phyloP scores from a whole-genome alignment of 2,888 invertebrate genomes.

The Mimas tiliae region DNA sequence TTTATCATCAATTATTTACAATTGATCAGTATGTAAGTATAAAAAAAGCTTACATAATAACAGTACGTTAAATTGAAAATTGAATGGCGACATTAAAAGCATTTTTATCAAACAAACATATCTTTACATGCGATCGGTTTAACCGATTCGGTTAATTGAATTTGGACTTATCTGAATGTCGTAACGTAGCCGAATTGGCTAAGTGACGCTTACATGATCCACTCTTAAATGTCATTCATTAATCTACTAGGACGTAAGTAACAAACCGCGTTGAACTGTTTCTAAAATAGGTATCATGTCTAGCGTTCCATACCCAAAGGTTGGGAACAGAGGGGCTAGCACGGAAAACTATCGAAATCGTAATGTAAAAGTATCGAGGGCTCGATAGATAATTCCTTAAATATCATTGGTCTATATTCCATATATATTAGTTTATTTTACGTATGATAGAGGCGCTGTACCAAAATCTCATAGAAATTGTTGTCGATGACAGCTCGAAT shows the following conservation, averaged over 20 bases:
- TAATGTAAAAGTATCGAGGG: no score
- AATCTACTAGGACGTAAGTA: not conserved
- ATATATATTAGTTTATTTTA: no score
- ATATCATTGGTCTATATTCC: no score
- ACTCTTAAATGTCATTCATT: conserved; percentile 5
- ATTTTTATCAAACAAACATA: conserved; percentile 17
- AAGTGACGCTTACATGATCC: conserved; percentile 5
- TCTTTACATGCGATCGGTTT: conserved; percentile 18
- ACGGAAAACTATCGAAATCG: no score
- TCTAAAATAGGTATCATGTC: no score
- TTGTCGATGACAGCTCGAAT: no score
- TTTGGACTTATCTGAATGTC: conserved; percentile 16
- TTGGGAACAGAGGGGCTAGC: no score
- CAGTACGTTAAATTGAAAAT: not conserved
- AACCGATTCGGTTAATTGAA: conserved; percentile 24
- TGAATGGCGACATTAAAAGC: conserved; percentile 22
- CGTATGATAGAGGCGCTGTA: no score
- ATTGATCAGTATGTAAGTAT: not conserved
- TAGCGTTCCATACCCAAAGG: no score
- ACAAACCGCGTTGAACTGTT: no score
- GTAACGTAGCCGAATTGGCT: not conserved
- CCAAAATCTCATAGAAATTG: no score
- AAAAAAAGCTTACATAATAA: not conserved
- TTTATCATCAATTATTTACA: not conserved
- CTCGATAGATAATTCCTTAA: no score